Conservation (phyloP, 2,113 vertebrate species). For the Galbula dea region DNA sequence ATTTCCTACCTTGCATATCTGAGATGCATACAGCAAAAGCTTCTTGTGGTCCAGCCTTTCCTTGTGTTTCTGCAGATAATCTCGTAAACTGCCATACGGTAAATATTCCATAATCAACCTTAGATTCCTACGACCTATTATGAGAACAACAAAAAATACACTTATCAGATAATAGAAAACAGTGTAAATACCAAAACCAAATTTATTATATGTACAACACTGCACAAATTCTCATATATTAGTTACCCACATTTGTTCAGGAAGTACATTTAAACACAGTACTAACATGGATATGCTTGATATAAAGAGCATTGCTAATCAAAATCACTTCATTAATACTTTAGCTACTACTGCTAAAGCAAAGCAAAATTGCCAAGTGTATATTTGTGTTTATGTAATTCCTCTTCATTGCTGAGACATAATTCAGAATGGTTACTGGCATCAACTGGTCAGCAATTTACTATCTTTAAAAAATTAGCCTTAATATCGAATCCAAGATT, state of each 20-base stretch:
- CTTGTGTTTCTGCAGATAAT: conserved; percentile 95
- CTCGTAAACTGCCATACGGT: conserved; percentile 92
- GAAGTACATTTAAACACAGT: not conserved
- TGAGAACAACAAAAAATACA: not conserved
- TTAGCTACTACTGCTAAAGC: not conserved
- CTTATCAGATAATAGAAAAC: not conserved
- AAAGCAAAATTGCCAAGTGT: not conserved
- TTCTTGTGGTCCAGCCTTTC: conserved; percentile 90
- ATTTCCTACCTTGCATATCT: conserved; percentile 92
- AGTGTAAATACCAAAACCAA: not conserved
- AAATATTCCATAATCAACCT: conserved; percentile 97
- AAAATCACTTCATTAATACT: not conserved
- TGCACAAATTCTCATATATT: not conserved
- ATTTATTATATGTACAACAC: not conserved
- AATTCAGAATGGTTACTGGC: not conserved
- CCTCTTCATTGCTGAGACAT: not conserved
- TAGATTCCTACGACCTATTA: conserved; percentile 88
- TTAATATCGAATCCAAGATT: not conserved
- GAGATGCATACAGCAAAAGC: conserved; percentile 88
- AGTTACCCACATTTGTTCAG: not conserved
- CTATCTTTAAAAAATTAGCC: not conserved
- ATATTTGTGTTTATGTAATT: not conserved
- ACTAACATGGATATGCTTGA: not conserved
- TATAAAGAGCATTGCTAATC: not conserved
- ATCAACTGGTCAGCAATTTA: not conserved